Percentiles rank a stretch among this genome's conserved stretches.
Conservation (phyloP, 2,888 invertebrate genomes). For the Mycalesis mineus region DNA sequence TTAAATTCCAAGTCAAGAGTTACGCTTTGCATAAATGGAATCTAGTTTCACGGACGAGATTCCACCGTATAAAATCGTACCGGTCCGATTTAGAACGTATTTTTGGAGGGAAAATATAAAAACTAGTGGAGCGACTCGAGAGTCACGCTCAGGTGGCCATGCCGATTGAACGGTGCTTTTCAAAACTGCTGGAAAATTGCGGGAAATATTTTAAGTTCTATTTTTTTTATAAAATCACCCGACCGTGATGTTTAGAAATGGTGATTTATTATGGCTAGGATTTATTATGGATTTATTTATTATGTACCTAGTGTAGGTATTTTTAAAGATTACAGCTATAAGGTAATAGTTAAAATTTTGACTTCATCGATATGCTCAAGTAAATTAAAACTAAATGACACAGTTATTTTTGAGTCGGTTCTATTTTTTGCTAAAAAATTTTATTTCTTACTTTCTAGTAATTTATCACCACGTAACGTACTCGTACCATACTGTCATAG, state of each 20-base stretch:
- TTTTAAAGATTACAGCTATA: too few relatives aligned
- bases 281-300: too few relatives aligned
- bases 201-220: neutral
- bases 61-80: neutral
- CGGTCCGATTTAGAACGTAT: slow-evolving; percentile 1
- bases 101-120: neutral
- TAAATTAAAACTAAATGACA: too few relatives aligned
- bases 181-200: neutral
- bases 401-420: too few relatives aligned
- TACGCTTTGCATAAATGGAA: neutral
- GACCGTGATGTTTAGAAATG: neutral
- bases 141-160: neutral
- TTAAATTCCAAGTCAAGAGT: neutral
- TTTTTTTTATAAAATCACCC: neutral
- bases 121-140: neutral
- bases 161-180: neutral
- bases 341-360: too few relatives aligned
- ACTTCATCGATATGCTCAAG: too few relatives aligned
- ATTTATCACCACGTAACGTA: too few relatives aligned
- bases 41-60: slow-evolving; percentile 2
- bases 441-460: too few relatives aligned
- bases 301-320: too few relatives aligned
- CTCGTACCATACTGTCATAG: too few relatives aligned
- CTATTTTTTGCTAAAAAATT: too few relatives aligned
- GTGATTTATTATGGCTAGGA: too few relatives aligned